These are phyloP conservation scores for Natrix natrix DNA, from an alignment of 2,797 vertebrate genomes.

Conservation along the genomic window DNA sequence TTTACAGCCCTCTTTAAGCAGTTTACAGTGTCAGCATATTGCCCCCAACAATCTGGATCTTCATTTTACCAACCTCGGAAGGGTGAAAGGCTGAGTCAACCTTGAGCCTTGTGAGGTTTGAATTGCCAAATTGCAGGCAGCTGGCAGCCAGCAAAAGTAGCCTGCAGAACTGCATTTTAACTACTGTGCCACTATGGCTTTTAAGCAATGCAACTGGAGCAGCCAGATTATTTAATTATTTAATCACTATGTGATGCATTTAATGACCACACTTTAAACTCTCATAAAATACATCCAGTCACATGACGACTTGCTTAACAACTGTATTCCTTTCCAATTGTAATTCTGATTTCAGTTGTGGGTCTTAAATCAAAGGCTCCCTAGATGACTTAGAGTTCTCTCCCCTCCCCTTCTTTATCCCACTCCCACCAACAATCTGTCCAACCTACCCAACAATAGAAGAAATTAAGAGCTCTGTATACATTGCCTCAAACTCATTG, in stretches of 20 bases:
- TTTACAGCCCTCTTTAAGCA: no score
- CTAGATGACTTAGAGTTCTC: neutral
- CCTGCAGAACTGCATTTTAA: no score
- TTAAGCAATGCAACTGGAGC: neutral
- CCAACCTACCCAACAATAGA: neutral
- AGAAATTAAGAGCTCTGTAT: neutral
- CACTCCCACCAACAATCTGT: neutral
- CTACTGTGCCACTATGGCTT: no score
- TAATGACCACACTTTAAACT: neutral
- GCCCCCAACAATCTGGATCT: no score
- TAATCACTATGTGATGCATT: neutral
- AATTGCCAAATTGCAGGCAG: no score
- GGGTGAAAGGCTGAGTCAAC: no score
- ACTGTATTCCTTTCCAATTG: neutral
- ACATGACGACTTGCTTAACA: neutral
- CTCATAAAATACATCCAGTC: neutral
- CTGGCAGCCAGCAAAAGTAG: no score
- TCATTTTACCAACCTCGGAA: no score
- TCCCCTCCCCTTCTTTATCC: neutral
- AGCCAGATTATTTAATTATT: neutral
- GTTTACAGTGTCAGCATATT: no score
- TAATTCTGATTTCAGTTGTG: neutral
- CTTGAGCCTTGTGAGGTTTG: no score
- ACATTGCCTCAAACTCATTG: neutral
- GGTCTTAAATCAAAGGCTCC: neutral